Conservation (phyloP, 1,140 invertebrate genomes). For the Aricia agestis region DNA sequence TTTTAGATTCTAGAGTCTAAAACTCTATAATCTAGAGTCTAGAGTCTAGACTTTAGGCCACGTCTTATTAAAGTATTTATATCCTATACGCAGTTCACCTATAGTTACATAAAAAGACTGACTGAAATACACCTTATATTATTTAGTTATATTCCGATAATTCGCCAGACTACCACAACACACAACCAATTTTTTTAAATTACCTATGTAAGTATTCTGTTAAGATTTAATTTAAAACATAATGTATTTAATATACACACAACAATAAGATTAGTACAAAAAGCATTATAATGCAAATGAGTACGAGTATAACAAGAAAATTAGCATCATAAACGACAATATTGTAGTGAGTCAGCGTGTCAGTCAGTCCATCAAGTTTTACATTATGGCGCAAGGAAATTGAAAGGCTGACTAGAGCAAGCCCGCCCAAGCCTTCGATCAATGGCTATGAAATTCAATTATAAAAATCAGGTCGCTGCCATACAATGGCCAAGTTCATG, state of each 20-base stretch:
- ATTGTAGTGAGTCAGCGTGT: constrained; percentile 68
- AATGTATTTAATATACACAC: too few species aligned
- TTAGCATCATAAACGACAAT: constrained; percentile 72
- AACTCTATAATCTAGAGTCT: too few species aligned
- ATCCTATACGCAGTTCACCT: too few species aligned
- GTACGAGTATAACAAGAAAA: constrained; percentile 68
- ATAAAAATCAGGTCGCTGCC: constrained; percentile 45
- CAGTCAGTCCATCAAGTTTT: constrained; percentile 63
- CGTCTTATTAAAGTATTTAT: too few species aligned
- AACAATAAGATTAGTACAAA: constrained; percentile 36
- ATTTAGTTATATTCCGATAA: too few species aligned
- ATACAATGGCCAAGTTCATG: constrained; percentile 24
- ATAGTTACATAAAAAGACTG: too few species aligned
- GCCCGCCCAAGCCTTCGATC: constrained; percentile 66
- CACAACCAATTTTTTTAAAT: too few species aligned
- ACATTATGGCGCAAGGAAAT: constrained; percentile 60
- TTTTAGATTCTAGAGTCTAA: too few species aligned
- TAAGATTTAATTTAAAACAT: not conserved
- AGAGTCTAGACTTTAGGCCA: too few species aligned
- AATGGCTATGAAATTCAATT: constrained; percentile 68
- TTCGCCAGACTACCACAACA: too few species aligned
- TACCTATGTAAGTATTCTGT: not conserved
- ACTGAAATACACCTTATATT: too few species aligned
- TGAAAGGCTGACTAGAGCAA: constrained; percentile 58
- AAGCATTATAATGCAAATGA: constrained; percentile 70